Conservation (phyloP, 1,140 invertebrate genomes). For the Drosophila melanica region DNA sequence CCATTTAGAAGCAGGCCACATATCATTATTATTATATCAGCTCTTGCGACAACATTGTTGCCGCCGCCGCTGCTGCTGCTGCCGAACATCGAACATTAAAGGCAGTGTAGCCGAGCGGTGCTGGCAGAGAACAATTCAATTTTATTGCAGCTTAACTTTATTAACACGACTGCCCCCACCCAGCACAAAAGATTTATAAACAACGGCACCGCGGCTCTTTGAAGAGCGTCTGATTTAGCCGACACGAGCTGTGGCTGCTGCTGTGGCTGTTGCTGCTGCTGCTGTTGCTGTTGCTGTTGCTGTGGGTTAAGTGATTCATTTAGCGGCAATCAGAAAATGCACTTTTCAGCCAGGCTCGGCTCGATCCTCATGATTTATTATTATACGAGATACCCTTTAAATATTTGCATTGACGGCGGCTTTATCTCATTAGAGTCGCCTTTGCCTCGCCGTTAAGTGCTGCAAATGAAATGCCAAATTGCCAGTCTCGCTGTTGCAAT, state of each 20-base stretch:
- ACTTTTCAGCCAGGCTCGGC: slow-evolving; percentile 58
- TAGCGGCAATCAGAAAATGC: slow-evolving; percentile 80
- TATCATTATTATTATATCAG: slow-evolving; percentile 35
- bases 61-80: neutral
- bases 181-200: slow-evolving; percentile 54
- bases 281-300: slow-evolving; percentile 34
- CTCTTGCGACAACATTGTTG: slow-evolving; percentile 51
- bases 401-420: slow-evolving; percentile 62
- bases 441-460: slow-evolving; percentile 55
- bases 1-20: slow-evolving; percentile 28
- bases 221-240: slow-evolving; percentile 75
- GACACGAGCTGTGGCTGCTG: slow-evolving; percentile 40
- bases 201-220: slow-evolving; percentile 55
- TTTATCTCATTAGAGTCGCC: slow-evolving; percentile 74
- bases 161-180: slow-evolving; percentile 57
- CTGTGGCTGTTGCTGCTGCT: slow-evolving; percentile 35
- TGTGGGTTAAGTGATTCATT: slow-evolving; percentile 79
- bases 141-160: slow-evolving; percentile 80
- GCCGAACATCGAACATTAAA: neutral
- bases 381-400: slow-evolving; percentile 50
- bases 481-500: slow-evolving; percentile 6
- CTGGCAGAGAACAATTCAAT: slow-evolving; percentile 71
- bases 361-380: slow-evolving; percentile 74
- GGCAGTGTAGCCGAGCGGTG: neutral
- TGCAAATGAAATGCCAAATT: slow-evolving; percentile 57